A percentile compares a stretch with the other conserved stretches of the same genome.
These are phyloP conservation scores for Campoletis raptor DNA, from an alignment of 2,888 invertebrate genomes.

Conservation along the genomic window DNA sequence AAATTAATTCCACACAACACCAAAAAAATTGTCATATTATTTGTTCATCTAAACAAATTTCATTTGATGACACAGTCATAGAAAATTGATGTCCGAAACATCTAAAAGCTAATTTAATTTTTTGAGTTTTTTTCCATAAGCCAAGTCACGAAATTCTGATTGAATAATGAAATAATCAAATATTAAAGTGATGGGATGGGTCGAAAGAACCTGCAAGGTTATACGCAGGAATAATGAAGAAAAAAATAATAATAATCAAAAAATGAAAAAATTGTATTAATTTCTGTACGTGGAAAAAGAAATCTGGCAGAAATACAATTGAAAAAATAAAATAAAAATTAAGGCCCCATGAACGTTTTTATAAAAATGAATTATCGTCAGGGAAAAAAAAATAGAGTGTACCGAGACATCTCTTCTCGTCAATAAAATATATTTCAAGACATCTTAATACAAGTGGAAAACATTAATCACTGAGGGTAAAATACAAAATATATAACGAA, in stretches of 20 bases:
- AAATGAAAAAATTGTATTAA: neutral
- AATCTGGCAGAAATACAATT: neutral
- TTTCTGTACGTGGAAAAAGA: neutral
- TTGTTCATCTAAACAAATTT: too few species aligned
- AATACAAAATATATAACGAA: constrained; percentile 41
- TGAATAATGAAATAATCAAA: too few species aligned
- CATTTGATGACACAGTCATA: too few species aligned
- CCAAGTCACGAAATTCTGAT: too few species aligned
- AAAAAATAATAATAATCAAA: neutral
- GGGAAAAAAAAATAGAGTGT: neutral
- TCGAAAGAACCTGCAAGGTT: too few species aligned
- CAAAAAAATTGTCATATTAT: neutral
- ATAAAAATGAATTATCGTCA: neutral
- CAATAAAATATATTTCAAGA: constrained; percentile 56
- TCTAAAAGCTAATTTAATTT: too few species aligned
- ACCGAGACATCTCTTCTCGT: constrained; percentile 14
- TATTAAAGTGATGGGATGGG: too few species aligned
- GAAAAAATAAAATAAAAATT: neutral
- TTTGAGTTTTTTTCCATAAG: too few species aligned
- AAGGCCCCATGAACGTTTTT: neutral
- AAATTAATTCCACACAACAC: neutral
- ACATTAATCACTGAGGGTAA: constrained; percentile 23
- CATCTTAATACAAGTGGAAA: constrained; percentile 4
- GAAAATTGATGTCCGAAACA: neutral
- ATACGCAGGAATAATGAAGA: too few species aligned